Evolutionary conservation across 2,797 vertebrate species (phyloP).

Genomic region (Peromyscus nudipes): DNA sequence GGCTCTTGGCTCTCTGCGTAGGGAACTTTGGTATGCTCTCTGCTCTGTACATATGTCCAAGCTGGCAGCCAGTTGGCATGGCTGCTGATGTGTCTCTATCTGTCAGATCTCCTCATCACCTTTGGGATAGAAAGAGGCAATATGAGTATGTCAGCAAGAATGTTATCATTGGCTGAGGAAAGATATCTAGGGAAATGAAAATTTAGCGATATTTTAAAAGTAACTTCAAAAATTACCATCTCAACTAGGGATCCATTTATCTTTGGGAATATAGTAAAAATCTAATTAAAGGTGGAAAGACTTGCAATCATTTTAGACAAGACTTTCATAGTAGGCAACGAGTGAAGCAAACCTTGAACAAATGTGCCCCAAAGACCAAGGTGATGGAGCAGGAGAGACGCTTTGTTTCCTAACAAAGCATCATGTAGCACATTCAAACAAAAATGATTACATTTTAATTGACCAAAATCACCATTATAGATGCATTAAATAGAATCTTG

Average conservation of each 20-base stretch:
- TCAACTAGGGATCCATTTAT: constrained; percentile 29
- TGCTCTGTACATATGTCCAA: constrained; percentile 82
- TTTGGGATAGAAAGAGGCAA: constrained; percentile 71
- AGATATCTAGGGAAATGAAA: constrained; percentile 65
- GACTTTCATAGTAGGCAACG: constrained; percentile 14
- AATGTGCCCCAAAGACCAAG: neutral
- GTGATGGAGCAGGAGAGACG: neutral
- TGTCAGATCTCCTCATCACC: constrained; percentile 79
- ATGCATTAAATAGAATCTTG: neutral
- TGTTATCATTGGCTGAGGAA: constrained; percentile 64
- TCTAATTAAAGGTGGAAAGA: neutral
- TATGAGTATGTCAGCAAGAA: constrained; percentile 75
- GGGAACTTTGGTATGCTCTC: constrained; percentile 73
- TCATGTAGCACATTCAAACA: neutral
- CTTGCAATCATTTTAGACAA: neutral
- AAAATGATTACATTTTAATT: neutral
- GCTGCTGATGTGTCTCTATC: constrained; percentile 79
- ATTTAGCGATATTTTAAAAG: constrained; percentile 55
- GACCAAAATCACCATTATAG: constrained; percentile 28
- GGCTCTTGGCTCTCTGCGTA: constrained; percentile 75
- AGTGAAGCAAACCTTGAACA: constrained; percentile 32
- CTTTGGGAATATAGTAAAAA: constrained; percentile 51
- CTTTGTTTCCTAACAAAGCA: neutral
- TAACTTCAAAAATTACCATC: constrained; percentile 58
- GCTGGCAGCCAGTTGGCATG: constrained; percentile 80